These are phyloP conservation scores for Digitonthophagus gazella DNA, from an alignment of 2,888 invertebrate species.

Conservation along the genomic window DNA sequence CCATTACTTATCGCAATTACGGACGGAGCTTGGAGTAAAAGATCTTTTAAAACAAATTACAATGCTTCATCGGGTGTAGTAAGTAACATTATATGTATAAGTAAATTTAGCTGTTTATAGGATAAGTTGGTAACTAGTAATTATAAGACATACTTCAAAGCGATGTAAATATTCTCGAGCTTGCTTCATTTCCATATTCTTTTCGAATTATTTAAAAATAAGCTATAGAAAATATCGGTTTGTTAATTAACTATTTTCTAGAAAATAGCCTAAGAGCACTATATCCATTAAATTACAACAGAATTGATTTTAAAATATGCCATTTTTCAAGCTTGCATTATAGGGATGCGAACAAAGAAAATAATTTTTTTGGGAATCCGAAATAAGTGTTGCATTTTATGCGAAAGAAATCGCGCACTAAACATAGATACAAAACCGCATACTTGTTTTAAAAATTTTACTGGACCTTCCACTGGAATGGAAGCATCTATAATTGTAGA, in stretches of 20 bases:
- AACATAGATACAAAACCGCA: neutral
- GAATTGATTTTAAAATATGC: too few relatives aligned
- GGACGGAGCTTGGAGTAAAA: constrained; percentile 18
- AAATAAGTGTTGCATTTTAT: constrained; percentile 28
- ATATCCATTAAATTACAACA: too few relatives aligned
- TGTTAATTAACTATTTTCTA: too few relatives aligned
- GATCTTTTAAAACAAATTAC: constrained; percentile 11
- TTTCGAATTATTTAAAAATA: too few relatives aligned
- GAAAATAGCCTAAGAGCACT: too few relatives aligned
- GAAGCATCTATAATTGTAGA: constrained; percentile 26
- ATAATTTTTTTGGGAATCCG: constrained; percentile 25
- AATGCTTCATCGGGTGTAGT: constrained; percentile 34
- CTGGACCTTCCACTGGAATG: constrained; percentile 23
- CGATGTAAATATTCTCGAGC: too few relatives aligned
- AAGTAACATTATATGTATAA: too few relatives aligned
- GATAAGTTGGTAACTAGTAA: too few relatives aligned
- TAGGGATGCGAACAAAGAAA: constrained; percentile 21
- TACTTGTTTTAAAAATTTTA: constrained; percentile 27
- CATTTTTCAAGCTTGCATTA: constrained; percentile 18
- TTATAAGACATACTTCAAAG: too few relatives aligned
- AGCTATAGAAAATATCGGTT: too few relatives aligned
- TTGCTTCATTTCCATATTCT: too few relatives aligned
- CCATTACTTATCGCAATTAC: constrained; percentile 1
- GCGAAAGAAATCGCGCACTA: constrained; percentile 12
- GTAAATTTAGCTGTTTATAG: too few relatives aligned